Conservation (phyloP, 2,113 vertebrate genomes). For the Centropus unirufus region DNA sequence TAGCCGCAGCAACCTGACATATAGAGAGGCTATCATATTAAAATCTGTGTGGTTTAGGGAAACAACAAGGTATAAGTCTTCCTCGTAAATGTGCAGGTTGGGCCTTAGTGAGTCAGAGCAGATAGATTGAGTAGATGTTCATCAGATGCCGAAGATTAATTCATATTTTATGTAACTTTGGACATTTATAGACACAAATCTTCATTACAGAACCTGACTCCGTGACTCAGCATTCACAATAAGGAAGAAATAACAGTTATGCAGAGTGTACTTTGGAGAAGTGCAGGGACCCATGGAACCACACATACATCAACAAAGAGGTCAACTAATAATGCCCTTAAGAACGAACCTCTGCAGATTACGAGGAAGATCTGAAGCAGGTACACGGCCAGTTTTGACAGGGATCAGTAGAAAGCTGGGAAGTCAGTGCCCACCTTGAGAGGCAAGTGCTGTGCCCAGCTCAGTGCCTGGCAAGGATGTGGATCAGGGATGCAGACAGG, state of each 20-base stretch:
- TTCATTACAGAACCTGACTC: neutral
- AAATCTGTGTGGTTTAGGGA: neutral
- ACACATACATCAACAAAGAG: neutral
- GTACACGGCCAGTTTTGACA: neutral
- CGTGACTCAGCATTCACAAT: neutral
- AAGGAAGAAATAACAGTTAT: neutral
- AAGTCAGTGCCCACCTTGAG: neutral
- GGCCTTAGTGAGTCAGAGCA: neutral
- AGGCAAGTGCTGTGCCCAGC: neutral
- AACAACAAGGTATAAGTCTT: neutral
- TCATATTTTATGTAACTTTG: neutral
- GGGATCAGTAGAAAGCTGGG: neutral
- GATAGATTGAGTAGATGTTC: neutral
- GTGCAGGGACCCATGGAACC: too few relatives aligned
- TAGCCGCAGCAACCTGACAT: neutral
- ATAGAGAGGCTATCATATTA: rapidly evolving
- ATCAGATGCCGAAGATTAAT: neutral
- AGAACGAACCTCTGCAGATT: neutral
- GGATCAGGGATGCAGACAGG: neutral
- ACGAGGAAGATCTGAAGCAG: neutral
- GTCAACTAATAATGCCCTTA: neutral
- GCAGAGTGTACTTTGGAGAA: neutral
- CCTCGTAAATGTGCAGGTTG: neutral
- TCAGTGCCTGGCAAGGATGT: rapidly evolving
- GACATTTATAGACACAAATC: neutral